A percentile compares a stretch with the other conserved stretches of the same genome.
phyloP scores from a whole-genome alignment of 2,888 invertebrate genomes.

The Hedya salicella region DNA sequence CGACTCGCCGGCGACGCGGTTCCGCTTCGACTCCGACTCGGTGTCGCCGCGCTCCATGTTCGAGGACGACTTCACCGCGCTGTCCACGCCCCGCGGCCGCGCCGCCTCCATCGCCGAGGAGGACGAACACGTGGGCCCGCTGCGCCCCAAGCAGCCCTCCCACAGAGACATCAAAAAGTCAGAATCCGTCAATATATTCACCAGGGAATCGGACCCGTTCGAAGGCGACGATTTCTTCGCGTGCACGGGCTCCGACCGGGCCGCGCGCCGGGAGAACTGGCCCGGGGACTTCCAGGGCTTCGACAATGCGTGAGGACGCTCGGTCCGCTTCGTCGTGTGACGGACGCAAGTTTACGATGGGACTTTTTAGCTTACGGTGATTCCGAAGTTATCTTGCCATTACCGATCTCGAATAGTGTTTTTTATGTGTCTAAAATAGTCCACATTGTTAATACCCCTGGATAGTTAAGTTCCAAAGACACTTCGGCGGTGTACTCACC shows the following conservation, averaged over 20 bases:
- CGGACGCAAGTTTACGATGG: constrained; percentile 26
- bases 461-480: neutral
- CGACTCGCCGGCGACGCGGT: constrained; percentile 70
- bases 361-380: constrained; percentile 18
- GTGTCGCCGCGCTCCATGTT: constrained; percentile 82
- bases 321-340: constrained; percentile 46
- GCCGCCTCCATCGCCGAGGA: constrained; percentile 80
- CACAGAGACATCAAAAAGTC: constrained; percentile 92
- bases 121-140: constrained; percentile 74
- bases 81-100: constrained; percentile 69
- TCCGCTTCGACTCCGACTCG: constrained; percentile 78
- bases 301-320: constrained; percentile 68
- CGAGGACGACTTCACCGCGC: constrained; percentile 89
- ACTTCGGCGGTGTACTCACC: too few relatives aligned
- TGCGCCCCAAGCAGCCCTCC: constrained; percentile 60
- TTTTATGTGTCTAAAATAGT: constrained; percentile 20
- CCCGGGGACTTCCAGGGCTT: constrained; percentile 80
- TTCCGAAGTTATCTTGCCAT: constrained; percentile 50
- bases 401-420: constrained; percentile 48
- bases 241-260: constrained; percentile 78
- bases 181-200: constrained; percentile 95
- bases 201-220: constrained; percentile 93
- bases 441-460: neutral
- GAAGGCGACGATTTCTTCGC: constrained; percentile 95
- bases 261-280: constrained; percentile 79